Base-by-base conservation (phyloP, 92 coral and sea anemone species). In the Porites lobata region DNA sequence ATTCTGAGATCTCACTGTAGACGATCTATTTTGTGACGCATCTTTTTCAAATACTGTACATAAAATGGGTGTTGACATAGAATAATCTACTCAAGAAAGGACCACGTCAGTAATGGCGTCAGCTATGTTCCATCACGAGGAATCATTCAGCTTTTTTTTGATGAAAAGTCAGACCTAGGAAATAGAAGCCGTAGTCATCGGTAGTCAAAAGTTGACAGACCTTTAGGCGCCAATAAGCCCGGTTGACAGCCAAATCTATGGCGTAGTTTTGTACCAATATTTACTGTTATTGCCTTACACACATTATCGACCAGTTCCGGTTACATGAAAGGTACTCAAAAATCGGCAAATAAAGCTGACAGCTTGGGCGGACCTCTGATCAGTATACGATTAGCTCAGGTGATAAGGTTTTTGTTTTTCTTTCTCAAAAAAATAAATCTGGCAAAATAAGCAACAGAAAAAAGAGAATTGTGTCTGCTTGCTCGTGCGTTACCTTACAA, bases 301-400 rank as follows among this genome's bases (percentile, higher is more conserved):
- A 22, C 47, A 65, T 84, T 75, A 50, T 74, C 72, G 43, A 29
- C 65, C 64, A 84, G 87, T 84, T 84, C 87, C 87, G 87, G 87
- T 84, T 84, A 84, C 79, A 84, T 9, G 80, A 84, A 84, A 84
- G 63, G 69, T 57, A 58, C 86, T 82, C 86, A 82, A 59, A 70
- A 18, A 52, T 26, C 69, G 77, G 78, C 76, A 82, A 82, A 82
- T 56, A 71, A 53, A 69, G 78, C 65, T 82, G 78, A 82, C 86
- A 71, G 47, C 76, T 26, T 3, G 57, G 78, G 69, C 86, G 65
- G 86, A 19, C 78, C 86, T 69, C 53, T 58, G 78, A 62, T 29
- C 64, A 70, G 69, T 63, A 70, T 70, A 57, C 69, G 78, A 70
- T 82, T 58, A 70, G 70, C 78, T 50, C 51, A 22, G 57, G 50